Percentiles rank a stretch among this genome's conserved stretches.
Conservation (phyloP, 53 echinoderm and acorn worm genomes). For the Paracentrotus lividus region DNA sequence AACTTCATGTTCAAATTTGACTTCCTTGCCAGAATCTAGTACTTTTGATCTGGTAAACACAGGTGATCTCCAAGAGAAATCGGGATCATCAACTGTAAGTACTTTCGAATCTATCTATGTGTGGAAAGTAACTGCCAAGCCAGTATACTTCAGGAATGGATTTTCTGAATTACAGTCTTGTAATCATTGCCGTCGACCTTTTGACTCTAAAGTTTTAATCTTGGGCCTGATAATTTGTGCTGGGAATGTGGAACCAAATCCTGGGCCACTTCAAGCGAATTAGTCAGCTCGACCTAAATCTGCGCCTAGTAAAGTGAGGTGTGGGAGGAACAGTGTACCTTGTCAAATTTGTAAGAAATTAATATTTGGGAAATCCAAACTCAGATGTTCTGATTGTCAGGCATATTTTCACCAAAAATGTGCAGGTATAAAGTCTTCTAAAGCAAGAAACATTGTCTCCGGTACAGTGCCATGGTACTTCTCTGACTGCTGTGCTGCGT, state of each 20-base stretch:
- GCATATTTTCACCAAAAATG: constrained; percentile 24
- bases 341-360: constrained; percentile 33
- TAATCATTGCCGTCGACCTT: constrained; percentile 1
- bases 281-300: not conserved
- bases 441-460: constrained; percentile 4
- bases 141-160: not conserved
- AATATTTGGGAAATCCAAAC: not conserved
- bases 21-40: not conserved
- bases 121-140: constrained; percentile 7
- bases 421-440: not conserved
- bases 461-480: constrained; percentile 53
- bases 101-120: constrained; percentile 26
- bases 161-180: not conserved
- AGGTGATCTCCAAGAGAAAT: not conserved
- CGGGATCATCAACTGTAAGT: constrained; percentile 36
- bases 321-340: not conserved
- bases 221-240: constrained; percentile 44
- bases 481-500: constrained; percentile 62
- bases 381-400: not conserved
- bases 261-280: not conserved
- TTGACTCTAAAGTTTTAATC: constrained; percentile 32
- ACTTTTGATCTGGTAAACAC: not conserved
- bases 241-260: constrained; percentile 52
- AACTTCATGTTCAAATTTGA: not conserved
- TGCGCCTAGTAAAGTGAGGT: no score